These are phyloP conservation scores for Stercorarius parasiticus DNA, from an alignment of 2,113 vertebrate genomes.

Conservation along the genomic window DNA sequence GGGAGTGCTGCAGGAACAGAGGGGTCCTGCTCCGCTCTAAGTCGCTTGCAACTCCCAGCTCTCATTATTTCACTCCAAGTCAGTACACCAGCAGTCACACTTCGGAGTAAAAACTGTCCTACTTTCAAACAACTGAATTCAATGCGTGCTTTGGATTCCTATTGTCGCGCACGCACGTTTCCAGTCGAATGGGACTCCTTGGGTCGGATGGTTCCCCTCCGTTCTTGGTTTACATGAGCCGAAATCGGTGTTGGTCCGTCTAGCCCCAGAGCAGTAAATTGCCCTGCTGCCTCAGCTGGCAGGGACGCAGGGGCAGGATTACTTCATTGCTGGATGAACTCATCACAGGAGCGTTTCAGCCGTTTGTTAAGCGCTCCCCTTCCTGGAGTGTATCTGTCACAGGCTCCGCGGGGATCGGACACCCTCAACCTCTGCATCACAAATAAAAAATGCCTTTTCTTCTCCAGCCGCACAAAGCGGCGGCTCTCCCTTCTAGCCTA, in stretches of 20 bases:
- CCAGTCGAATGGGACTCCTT: background rate
- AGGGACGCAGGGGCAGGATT: background rate
- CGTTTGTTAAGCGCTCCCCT: background rate
- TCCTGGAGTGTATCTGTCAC: background rate
- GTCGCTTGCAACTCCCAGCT: background rate
- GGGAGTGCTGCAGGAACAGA: background rate
- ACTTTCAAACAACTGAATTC: background rate
- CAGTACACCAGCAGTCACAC: background rate
- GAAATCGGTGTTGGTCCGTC: background rate
- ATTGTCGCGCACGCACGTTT: accelerated
- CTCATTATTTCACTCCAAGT: slow-evolving; percentile 47
- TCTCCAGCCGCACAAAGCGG: background rate
- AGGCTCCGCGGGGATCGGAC: background rate
- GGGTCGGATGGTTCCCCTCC: background rate
- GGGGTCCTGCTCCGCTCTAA: background rate
- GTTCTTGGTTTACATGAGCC: accelerated
- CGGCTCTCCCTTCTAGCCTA: background rate
- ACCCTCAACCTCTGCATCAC: background rate
- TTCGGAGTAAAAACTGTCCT: slow-evolving; percentile 27
- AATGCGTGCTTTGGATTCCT: background rate
- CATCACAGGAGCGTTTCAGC: background rate
- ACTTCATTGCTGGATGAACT: slow-evolving; percentile 16
- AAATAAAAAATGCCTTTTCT: slow-evolving; percentile 32
- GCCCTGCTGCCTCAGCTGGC: slow-evolving; percentile 9
- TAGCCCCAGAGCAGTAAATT: background rate